Evolutionary conservation across 1,140 invertebrate species (phyloP).

Genomic region (Ylistrum balloti): DNA sequence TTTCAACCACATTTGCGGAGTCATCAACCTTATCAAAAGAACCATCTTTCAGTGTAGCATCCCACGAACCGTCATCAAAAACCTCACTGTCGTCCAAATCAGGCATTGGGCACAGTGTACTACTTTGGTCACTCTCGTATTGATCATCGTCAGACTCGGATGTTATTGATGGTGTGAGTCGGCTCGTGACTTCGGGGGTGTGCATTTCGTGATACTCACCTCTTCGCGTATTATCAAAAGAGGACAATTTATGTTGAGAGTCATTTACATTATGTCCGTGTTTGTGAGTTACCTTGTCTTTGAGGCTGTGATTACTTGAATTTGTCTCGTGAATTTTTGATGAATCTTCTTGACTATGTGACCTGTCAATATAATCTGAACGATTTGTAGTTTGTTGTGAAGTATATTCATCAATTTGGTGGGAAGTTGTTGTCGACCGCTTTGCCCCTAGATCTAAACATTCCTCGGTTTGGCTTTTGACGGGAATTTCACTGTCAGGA

Average conservation of each 20-base stretch:
- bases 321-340: background rate
- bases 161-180: background rate
- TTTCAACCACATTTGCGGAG: background rate
- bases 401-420: background rate
- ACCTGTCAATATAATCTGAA: background rate
- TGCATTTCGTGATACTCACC: background rate
- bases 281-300: background rate
- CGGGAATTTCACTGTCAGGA: background rate
- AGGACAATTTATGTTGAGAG: background rate
- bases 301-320: background rate
- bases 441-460: background rate
- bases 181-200: background rate
- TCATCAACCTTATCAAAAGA: background rate
- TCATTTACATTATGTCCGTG: background rate
- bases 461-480: background rate
- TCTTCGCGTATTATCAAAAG: background rate
- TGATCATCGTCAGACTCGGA: background rate
- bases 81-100: background rate
- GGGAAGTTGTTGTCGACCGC: background rate
- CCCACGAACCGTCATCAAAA: background rate
- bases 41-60: background rate
- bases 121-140: slow-evolving; percentile 2
- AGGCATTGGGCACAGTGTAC: background rate
- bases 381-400: background rate
- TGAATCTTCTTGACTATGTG: background rate